Conservation (phyloP, 64 coral and sea anemone genomes). For the Orbicella faveolata region DNA sequence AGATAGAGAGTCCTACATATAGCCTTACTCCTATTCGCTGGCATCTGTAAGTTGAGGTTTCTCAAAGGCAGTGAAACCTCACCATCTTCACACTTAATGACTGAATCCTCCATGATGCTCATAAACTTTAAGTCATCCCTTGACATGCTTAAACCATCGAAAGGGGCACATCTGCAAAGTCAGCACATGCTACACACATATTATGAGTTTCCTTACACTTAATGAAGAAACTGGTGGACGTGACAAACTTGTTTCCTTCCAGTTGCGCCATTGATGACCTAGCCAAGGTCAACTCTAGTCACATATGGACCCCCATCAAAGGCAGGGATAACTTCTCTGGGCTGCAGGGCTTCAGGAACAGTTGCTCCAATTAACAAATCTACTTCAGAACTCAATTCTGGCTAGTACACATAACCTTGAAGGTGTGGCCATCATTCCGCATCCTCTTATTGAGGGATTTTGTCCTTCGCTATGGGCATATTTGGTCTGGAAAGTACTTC, state of each 20-base stretch:
- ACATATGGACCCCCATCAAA: slow-evolving; percentile 20
- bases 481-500: slow-evolving; percentile 23
- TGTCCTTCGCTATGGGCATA: not conserved
- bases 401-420: slow-evolving; percentile 2
- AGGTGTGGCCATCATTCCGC: slow-evolving; percentile 23
- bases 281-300: not conserved
- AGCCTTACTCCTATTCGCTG: not conserved
- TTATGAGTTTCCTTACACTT: not conserved
- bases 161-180: not conserved
- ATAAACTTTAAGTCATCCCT: slow-evolving; percentile 27
- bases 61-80: slow-evolving; percentile 7
- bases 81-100: not conserved
- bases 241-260: not conserved
- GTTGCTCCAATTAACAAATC: slow-evolving; percentile 14
- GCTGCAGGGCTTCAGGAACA: slow-evolving; percentile 25
- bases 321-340: not conserved
- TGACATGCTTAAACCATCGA: not conserved
- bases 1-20: not conserved
- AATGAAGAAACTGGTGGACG: not conserved
- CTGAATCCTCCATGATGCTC: not conserved
- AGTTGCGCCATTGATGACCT: slow-evolving; percentile 24
- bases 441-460: slow-evolving; percentile 23
- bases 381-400: not conserved
- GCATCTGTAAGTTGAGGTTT: not conserved
- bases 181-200: not conserved